A percentile compares a stretch with the other conserved stretches of the same genome.
phyloP scores from a whole-genome alignment of 2,797 vertebrate species.

The Coendou prehensilis region DNA sequence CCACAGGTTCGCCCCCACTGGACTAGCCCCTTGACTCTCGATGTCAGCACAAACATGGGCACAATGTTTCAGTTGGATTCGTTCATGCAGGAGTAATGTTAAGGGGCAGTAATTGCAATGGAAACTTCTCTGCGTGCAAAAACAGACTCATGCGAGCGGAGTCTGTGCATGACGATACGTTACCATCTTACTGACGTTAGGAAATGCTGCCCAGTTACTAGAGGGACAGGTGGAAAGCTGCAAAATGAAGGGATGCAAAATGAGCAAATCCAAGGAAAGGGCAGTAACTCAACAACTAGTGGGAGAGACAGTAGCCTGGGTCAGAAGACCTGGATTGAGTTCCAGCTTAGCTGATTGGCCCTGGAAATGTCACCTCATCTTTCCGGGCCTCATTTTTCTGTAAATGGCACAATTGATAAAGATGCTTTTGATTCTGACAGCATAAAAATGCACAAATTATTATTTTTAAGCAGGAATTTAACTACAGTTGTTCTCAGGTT shows the following conservation, averaged over 20 bases:
- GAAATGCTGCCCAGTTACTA: background rate
- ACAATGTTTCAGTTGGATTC: background rate
- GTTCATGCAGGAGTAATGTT: background rate
- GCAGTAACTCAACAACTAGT: background rate
- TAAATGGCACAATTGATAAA: conserved; percentile 41
- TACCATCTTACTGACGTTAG: background rate
- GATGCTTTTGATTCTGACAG: conserved; percentile 21
- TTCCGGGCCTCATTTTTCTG: background rate
- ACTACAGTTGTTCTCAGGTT: conserved; percentile 56
- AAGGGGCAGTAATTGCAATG: background rate
- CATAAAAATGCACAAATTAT: conserved; percentile 21
- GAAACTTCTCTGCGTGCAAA: conserved; percentile 15
- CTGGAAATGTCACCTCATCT: background rate
- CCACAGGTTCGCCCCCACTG: no score
- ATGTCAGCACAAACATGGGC: background rate
- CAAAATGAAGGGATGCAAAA: no score
- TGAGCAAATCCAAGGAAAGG: background rate
- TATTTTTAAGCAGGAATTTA: conserved; percentile 69
- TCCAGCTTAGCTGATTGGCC: background rate
- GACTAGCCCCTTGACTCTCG: background rate
- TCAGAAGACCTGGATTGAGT: background rate
- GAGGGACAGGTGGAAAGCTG: background rate
- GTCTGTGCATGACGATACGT: background rate
- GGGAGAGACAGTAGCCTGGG: background rate
- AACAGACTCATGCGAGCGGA: background rate